These are phyloP conservation scores for Pollicipes pollicipes DNA, from an alignment of 1,140 invertebrate species.

Conservation along the genomic window DNA sequence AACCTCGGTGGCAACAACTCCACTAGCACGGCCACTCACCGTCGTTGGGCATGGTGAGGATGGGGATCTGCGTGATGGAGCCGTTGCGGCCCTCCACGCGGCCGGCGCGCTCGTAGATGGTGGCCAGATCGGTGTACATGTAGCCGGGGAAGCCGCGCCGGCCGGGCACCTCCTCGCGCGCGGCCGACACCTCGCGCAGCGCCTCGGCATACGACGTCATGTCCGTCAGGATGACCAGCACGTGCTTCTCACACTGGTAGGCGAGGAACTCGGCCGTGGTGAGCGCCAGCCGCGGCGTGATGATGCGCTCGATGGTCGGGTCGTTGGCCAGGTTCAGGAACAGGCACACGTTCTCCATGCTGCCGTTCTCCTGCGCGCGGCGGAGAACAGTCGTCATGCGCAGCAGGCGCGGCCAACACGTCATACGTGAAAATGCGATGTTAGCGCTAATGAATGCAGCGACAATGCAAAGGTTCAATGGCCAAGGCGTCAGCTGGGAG, in stretches of 20 bases:
- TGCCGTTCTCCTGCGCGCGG: constrained; percentile 58
- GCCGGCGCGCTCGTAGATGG: constrained; percentile 92
- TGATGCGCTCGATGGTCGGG: constrained; percentile 96
- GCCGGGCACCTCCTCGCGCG: constrained; percentile 88
- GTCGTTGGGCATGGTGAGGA: constrained; percentile 97
- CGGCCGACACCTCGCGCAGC: constrained; percentile 89
- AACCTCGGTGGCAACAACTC: constrained; percentile 13
- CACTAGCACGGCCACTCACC: constrained; percentile 29
- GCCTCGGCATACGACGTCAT: constrained; percentile 99
- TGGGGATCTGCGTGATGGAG: constrained; percentile 96
- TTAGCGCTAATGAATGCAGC: too few species aligned
- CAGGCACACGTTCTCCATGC: constrained; percentile 96
- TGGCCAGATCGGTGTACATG: constrained; percentile 99
- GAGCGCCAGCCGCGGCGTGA: constrained; percentile 86
- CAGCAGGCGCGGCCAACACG: too few species aligned
- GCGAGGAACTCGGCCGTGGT: constrained; percentile 94
- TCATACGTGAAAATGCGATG: too few species aligned
- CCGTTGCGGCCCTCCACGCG: constrained; percentile 92
- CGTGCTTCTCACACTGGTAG: constrained; percentile 96
- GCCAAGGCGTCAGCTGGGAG: too few species aligned
- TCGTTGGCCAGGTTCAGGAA: constrained; percentile 97
- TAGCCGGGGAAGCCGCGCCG: constrained; percentile 92
- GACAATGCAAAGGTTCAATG: too few species aligned
- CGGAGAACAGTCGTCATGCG: neutral
- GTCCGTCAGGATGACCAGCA: constrained; percentile 91